These are phyloP conservation scores for Calliopum simillimum DNA, from an alignment of 2,888 invertebrate genomes.

Conservation along the genomic window DNA sequence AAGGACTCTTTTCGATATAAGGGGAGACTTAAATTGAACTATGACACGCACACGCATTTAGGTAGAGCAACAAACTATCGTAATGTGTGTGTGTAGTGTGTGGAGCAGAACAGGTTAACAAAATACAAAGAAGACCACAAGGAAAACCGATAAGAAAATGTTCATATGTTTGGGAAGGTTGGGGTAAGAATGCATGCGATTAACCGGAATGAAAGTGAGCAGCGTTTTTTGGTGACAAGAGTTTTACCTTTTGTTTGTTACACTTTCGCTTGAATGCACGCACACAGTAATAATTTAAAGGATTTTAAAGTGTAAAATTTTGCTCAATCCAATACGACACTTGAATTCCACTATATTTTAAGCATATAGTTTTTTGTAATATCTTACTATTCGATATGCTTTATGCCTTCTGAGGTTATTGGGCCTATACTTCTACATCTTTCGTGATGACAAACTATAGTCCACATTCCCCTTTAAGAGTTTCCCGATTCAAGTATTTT, in stretches of 20 bases:
- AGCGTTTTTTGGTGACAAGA: constrained; percentile 27
- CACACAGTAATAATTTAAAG: not conserved
- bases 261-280: constrained; percentile 43
- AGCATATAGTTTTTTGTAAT: too few relatives aligned
- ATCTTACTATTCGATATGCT: too few relatives aligned
- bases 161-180: constrained; percentile 21
- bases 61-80: not conserved
- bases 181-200: constrained; percentile 22
- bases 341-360: too few relatives aligned
- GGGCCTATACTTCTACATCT: too few relatives aligned
- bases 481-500: too few relatives aligned
- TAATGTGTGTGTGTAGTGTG: not conserved
- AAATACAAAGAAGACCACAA: constrained; percentile 46
- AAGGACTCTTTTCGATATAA: not conserved
- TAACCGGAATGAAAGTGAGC: constrained; percentile 4
- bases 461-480: too few relatives aligned
- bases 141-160: constrained; percentile 15
- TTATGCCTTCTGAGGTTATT: too few relatives aligned
- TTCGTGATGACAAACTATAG: too few relatives aligned
- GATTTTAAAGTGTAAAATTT: not conserved
- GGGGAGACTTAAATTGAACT: constrained; percentile 32
- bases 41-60: constrained; percentile 33
- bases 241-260: constrained; percentile 54
- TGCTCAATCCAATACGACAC: not conserved
- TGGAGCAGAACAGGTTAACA: constrained; percentile 46